A percentile compares a stretch with the other conserved stretches of the same genome.
These are phyloP conservation scores for Xestoiulus laeticollis DNA, from an alignment of 2,888 invertebrate species.

Conservation along the genomic window DNA sequence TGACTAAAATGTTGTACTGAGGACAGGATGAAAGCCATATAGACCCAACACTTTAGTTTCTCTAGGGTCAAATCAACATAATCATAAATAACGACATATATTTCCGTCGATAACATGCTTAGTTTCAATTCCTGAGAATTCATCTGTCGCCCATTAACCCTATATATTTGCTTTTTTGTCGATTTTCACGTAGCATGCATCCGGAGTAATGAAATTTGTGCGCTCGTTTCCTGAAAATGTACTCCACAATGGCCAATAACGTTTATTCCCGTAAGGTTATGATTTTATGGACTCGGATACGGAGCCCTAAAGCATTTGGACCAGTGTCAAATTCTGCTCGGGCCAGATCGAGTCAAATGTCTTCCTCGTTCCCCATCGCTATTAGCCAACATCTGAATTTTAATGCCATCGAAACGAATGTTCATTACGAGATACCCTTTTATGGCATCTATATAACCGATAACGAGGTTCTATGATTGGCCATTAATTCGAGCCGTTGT, in stretches of 20 bases:
- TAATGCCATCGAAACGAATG: background rate
- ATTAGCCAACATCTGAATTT: background rate
- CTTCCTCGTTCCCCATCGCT: background rate
- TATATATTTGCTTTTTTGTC: background rate
- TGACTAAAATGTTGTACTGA: too few relatives aligned
- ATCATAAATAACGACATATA: too few relatives aligned
- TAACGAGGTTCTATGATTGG: background rate
- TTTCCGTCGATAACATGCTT: too few relatives aligned
- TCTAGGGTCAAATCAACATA: too few relatives aligned
- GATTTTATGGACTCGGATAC: background rate
- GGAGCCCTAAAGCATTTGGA: background rate
- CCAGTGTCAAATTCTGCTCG: background rate
- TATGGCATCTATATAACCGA: slow-evolving; percentile 8
- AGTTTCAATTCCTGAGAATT: too few relatives aligned
- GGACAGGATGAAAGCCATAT: too few relatives aligned
- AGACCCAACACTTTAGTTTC: too few relatives aligned
- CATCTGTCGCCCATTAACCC: background rate
- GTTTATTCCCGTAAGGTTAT: slow-evolving; percentile 8
- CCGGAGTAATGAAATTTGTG: background rate
- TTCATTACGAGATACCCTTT: slow-evolving; percentile 12
- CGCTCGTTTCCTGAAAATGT: slow-evolving; percentile 7
- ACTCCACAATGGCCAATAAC: background rate
- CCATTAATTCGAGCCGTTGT: slow-evolving; percentile 5
- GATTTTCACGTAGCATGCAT: background rate
- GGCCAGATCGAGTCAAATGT: background rate